phyloP scores from a whole-genome alignment of 2,113 vertebrate genomes.

The Trogon surrucura region DNA sequence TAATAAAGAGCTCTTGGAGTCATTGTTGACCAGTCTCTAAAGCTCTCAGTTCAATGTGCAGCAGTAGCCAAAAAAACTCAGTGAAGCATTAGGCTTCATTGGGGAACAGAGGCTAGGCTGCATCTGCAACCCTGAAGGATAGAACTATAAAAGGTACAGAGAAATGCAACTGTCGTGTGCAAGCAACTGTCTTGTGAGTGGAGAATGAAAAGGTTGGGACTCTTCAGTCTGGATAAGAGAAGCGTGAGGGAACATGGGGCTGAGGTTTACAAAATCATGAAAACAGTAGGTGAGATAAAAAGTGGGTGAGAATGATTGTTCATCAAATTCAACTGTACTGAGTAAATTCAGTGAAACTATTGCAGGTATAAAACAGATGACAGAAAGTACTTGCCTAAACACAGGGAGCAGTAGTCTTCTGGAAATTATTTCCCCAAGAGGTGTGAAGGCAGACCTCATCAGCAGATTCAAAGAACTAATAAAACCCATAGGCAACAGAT shows the following conservation, averaged over 20 bases:
- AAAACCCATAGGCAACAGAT: background rate
- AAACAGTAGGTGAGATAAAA: background rate
- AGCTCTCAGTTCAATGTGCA: background rate
- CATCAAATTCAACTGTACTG: background rate
- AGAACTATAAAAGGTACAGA: background rate
- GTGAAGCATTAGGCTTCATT: background rate
- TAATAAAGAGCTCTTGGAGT: background rate
- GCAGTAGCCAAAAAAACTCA: background rate
- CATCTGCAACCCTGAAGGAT: background rate
- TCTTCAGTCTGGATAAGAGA: background rate
- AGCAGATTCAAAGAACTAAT: background rate
- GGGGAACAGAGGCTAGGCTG: rapidly evolving
- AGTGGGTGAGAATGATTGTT: background rate
- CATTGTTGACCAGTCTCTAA: background rate
- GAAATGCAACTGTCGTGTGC: background rate
- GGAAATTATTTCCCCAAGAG: background rate
- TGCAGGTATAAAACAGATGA: background rate
- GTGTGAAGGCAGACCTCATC: background rate
- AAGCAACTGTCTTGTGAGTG: background rate
- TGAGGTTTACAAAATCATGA: background rate
- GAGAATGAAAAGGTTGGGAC: background rate
- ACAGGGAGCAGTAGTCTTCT: background rate
- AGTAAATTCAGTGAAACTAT: background rate
- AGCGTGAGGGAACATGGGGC: background rate
- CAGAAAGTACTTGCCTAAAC: background rate